Evolutionary conservation across 1,140 invertebrate species (phyloP).

Genomic region (Zaprionus camerounensis): DNA sequence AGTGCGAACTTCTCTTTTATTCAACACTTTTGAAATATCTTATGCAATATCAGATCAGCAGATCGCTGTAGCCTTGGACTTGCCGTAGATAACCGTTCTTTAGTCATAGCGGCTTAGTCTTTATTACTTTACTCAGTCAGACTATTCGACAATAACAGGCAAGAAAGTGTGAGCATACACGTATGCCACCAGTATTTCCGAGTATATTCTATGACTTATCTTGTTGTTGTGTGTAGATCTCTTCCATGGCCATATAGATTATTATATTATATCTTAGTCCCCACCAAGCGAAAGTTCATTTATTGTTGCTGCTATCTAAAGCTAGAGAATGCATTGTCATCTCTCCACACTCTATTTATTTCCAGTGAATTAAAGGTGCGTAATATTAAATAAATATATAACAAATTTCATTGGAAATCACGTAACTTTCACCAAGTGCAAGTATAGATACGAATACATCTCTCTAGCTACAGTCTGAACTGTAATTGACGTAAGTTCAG

Average conservation of each 20-base stretch:
- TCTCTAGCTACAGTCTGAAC: background rate
- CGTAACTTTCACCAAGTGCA: background rate
- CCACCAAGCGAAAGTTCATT: background rate
- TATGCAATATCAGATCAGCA: background rate
- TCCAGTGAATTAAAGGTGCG: background rate
- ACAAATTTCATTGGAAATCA: background rate
- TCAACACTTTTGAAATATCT: background rate
- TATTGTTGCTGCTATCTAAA: background rate
- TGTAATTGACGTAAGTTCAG: no score
- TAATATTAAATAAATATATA: background rate
- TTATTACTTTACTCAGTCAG: background rate
- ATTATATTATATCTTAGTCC: background rate
- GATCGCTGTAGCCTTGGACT: background rate
- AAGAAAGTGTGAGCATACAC: background rate
- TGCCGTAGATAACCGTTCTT: background rate
- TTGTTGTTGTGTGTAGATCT: background rate
- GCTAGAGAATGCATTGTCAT: background rate
- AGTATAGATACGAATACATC: background rate
- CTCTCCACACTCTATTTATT: background rate
- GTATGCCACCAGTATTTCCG: background rate
- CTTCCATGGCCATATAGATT: slow-evolving; percentile 1
- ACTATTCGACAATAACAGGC: background rate
- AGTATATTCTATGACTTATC: background rate
- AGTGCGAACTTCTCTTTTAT: slow-evolving; percentile 15
- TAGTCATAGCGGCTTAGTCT: background rate